These are phyloP conservation scores for Dynastes grantii DNA, from an alignment of 2,888 invertebrate species.

Conservation along the genomic window DNA sequence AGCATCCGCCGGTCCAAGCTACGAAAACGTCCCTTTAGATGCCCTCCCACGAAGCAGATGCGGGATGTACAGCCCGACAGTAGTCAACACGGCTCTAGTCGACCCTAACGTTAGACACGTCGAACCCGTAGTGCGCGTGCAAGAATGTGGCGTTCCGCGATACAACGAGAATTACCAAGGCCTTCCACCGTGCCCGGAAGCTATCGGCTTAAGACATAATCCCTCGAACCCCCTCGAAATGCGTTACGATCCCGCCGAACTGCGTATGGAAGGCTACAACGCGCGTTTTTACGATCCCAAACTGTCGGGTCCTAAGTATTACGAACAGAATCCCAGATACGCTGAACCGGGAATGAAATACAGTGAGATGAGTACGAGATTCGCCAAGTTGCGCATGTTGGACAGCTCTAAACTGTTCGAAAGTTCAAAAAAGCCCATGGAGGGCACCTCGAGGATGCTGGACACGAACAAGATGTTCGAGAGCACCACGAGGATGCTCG, in stretches of 20 bases:
- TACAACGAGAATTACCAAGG: conserved; percentile 42
- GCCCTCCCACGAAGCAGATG: conserved; percentile 68
- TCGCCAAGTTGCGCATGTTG: conserved; percentile 67
- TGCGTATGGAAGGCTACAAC: conserved; percentile 45
- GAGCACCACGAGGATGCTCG: conserved; percentile 64
- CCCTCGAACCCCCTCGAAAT: conserved; percentile 31
- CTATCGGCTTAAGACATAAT: conserved; percentile 11
- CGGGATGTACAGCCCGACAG: conserved; percentile 72
- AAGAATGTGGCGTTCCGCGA: conserved; percentile 60
- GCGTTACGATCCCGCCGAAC: conserved; percentile 40
- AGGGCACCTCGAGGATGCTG: conserved; percentile 62
- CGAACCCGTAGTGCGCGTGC: conserved; percentile 66
- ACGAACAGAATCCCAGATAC: conserved; percentile 51
- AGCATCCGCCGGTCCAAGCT: conserved; percentile 71
- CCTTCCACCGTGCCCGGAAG: conserved; percentile 18
- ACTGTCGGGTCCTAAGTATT: conserved; percentile 33
- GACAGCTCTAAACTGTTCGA: conserved; percentile 63
- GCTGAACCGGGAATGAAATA: conserved; percentile 59
- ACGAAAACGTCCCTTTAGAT: conserved; percentile 71
- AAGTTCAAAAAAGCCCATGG: conserved; percentile 57
- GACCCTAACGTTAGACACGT: conserved; percentile 64
- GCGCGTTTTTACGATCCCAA: conserved; percentile 43
- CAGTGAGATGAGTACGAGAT: conserved; percentile 63
- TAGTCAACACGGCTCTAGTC: conserved; percentile 61
- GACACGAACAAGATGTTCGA: conserved; percentile 65